Conservation (phyloP, 2,888 invertebrate species). For the Mechanitis messenoides region DNA sequence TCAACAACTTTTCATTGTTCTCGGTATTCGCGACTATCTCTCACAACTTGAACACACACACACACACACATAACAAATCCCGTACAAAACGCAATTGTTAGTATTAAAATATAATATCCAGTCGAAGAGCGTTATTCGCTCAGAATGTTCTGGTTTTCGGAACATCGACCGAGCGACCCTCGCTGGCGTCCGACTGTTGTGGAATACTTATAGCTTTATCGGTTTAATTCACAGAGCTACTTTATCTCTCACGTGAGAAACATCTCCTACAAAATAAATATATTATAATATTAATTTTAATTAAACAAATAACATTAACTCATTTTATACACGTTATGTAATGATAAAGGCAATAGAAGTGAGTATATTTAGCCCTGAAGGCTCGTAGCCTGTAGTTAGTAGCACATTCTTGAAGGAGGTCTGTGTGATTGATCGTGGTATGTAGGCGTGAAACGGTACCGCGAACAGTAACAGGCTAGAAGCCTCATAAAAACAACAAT, state of each 20-base stretch:
- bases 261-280: background rate
- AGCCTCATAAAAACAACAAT: background rate
- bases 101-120: constrained; percentile 19
- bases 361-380: constrained; percentile 14
- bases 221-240: constrained; percentile 21
- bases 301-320: too few species aligned
- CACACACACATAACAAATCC: background rate
- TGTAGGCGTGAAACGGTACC: constrained; percentile 30
- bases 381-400: constrained; percentile 17
- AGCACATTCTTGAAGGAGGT: constrained; percentile 25
- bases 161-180: constrained; percentile 34
- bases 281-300: background rate
- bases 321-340: constrained; percentile 9
- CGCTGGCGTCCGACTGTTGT: constrained; percentile 31
- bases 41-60: background rate
- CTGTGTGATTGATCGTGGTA: constrained; percentile 29
- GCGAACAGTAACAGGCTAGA: constrained; percentile 15
- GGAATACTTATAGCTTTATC: constrained; percentile 23
- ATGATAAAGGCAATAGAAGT: constrained; percentile 7
- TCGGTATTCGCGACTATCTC: background rate
- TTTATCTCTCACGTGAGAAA: background rate
- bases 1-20: background rate
- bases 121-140: constrained; percentile 19
- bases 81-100: background rate
- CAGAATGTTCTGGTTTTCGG: constrained; percentile 30